Evolutionary conservation across 2,113 vertebrate species (phyloP), one percentile per base, ranked within the genome.

Genomic region (Herpailurus yagouaroundi): DNA sequence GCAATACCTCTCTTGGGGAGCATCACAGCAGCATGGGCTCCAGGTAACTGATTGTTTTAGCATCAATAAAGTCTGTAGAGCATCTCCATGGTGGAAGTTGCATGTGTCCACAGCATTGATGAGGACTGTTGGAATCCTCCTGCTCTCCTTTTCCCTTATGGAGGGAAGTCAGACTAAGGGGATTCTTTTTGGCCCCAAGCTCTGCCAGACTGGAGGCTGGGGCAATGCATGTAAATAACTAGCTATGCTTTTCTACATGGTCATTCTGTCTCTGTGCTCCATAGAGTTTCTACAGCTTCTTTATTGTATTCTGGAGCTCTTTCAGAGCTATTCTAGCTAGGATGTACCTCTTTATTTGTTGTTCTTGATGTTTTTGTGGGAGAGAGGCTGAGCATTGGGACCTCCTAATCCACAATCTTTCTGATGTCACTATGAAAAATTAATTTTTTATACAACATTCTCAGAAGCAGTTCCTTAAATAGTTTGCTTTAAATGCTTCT

Each of bases 361-460:
- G 33, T 94, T 89, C 21, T 52, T n/a, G n/a, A 76, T 48, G 41
- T 48, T 77, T 91, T 80, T 71, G 25, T 82, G 14, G 21, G 73
- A 27, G 27, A 89, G 93, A 29, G 25, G 25, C 36, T 81, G n/a
- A 94, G 64, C 38, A 81, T 48, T 57, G 29, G 63, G n/a, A 79
- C 31, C 41, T 63, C 64, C 23, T 71, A 69, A 15, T 69, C 41
- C 12, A 13, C 18, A 18, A 63, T 71, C 76, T 81, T 81, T 38
- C 25, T 63, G 12, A 63, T 94, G 55, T 89, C 41, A 89, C 38
- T 64, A 73, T 89, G 64, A 82, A 94, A 94, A 89, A 31, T 69
- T 63, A 82, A 93, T 57, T 82, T 73, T 73, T 14, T 97, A 25
- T 97, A 84, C 11, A 91, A 83, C 4, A 89, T 85, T 41, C 66